Base-by-base conservation (phyloP, 2,888 invertebrate genomes). In the Drosophila hamatofila region DNA sequence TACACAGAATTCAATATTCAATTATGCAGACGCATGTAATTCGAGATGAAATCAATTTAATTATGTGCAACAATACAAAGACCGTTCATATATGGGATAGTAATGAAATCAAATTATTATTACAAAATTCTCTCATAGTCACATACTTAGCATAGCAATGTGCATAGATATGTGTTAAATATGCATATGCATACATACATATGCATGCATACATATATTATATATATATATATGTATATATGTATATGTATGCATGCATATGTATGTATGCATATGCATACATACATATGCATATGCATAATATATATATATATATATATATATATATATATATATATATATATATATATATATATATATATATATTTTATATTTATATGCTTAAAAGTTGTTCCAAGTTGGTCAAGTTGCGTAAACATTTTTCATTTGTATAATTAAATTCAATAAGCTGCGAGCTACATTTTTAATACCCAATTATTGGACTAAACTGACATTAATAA, bases 401-500 rank as follows among this genome's bases (percentile, higher is more conserved):
- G 60, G 49, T 18, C 21, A 27, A 46, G 60, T 27, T 61, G 46
- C 23, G 44, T 23, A 52, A 61, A 70, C 42, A 72, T 70, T 86
- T 68, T 72, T 57, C 72, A 79, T 72, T 81, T 79, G 51, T 63
- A 65, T 67, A 74, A 81, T 86, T 72, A 63, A 81, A 83, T 83
- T 83, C 65, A 81, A 83, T 77, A 64, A 83, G 77, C 75, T 64
- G 61, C 39, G 42, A 56, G 60, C 70, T 44, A 64, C n/a, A 78
- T 66, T 66, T 78, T 66, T 65, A 70, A 78, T 65, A 46, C 33
- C 52, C 51, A 56, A 52, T 55, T 57, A 76, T 72, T 64, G 39
- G 33, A 41, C 60, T 72, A 54, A 48, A 2, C 41, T 51, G 27
- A 56, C 37, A 60, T 25, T 48, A n/a, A 55, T n/a, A 57, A 46